phyloP scores from a whole-genome alignment of 2,888 invertebrate species.

The Ceraclea dissimilis region DNA sequence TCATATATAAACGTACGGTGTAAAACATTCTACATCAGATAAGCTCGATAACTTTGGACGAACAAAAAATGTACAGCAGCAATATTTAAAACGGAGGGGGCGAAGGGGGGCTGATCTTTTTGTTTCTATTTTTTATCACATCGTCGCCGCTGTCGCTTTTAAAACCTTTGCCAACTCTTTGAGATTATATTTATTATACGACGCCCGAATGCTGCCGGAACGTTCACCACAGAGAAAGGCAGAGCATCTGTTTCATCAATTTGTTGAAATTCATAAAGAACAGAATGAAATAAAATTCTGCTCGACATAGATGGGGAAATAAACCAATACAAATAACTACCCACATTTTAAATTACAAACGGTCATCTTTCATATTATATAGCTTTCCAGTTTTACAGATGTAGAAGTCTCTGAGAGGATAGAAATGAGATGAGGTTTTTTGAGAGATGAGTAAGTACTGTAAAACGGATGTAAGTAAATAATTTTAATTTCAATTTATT shows the following conservation, averaged over 20 bases:
- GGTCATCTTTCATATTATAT: too few relatives aligned
- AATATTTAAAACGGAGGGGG: constrained; percentile 25
- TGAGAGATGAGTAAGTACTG: too few relatives aligned
- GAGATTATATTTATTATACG: constrained; percentile 21
- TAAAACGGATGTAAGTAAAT: too few relatives aligned
- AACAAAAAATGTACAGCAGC: constrained; percentile 24
- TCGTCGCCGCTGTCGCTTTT: constrained; percentile 7
- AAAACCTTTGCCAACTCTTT: constrained; percentile 15
- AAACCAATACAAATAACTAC: background rate
- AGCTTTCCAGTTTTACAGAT: too few relatives aligned
- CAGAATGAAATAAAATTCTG: background rate
- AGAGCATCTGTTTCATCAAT: constrained; percentile 1
- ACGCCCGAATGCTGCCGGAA: background rate
- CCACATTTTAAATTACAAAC: too few relatives aligned
- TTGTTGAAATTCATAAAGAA: background rate
- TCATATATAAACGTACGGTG: too few relatives aligned
- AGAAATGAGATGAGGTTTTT: too few relatives aligned
- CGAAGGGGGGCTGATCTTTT: too few relatives aligned
- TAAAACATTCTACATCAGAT: constrained; percentile 25
- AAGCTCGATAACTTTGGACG: constrained; percentile 24
- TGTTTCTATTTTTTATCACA: constrained; percentile 17
- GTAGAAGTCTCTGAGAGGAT: too few relatives aligned
- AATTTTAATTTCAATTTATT: too few relatives aligned
- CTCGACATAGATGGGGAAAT: background rate
- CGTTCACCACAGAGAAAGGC: constrained; percentile 2